phyloP scores from a whole-genome alignment of 2,888 invertebrate species.

The Melanostoma scalare region DNA sequence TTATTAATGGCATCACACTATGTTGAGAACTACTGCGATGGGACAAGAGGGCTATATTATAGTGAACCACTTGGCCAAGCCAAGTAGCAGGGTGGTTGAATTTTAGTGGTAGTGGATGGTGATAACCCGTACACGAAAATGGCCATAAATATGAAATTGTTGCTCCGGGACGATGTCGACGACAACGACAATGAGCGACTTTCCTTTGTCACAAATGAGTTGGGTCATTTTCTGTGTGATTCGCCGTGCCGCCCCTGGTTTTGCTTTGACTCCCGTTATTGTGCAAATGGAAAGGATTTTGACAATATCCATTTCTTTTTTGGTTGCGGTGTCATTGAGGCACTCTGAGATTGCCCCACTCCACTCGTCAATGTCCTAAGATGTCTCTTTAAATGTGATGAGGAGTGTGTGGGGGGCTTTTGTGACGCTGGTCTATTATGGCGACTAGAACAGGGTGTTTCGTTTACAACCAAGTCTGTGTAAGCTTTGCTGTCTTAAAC shows the following conservation, averaged over 20 bases:
- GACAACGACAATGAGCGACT: slow-evolving; percentile 66
- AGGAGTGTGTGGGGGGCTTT: slow-evolving; percentile 30
- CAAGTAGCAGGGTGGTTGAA: background rate
- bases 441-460: slow-evolving; percentile 31
- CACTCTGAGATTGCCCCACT: slow-evolving; percentile 50
- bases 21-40: slow-evolving; percentile 60
- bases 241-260: slow-evolving; percentile 32
- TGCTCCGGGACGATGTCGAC: slow-evolving; percentile 71
- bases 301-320: slow-evolving; percentile 70
- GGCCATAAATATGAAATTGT: slow-evolving; percentile 74
- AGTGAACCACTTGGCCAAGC: slow-evolving; percentile 47
- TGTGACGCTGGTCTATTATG: slow-evolving; percentile 44
- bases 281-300: slow-evolving; percentile 65
- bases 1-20: slow-evolving; percentile 71
- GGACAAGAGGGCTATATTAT: slow-evolving; percentile 36
- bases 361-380: slow-evolving; percentile 29
- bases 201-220: slow-evolving; percentile 75
- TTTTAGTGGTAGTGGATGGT: slow-evolving; percentile 28
- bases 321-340: slow-evolving; percentile 52
- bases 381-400: slow-evolving; percentile 69
- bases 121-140: slow-evolving; percentile 70
- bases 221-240: slow-evolving; percentile 72
- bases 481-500: too few species aligned
- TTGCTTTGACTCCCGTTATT: background rate
- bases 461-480: too few species aligned